phyloP scores from a whole-genome alignment of 1,140 invertebrate species.

The Drosophila athabasca region DNA sequence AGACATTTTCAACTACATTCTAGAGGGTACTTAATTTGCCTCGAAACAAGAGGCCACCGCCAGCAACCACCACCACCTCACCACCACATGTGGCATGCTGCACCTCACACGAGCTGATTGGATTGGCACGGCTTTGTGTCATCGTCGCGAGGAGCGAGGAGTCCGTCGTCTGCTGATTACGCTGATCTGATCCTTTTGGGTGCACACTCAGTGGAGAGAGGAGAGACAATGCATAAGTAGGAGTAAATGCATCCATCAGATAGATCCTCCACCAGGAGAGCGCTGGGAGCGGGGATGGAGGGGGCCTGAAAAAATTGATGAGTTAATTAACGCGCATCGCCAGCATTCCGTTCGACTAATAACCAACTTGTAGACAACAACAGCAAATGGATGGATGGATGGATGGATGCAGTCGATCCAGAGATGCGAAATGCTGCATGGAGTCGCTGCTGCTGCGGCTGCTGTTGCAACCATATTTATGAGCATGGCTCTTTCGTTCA shows the following conservation, averaged over 20 bases:
- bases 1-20: constrained; percentile 83
- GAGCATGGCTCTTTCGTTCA: constrained; percentile 57
- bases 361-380: constrained; percentile 79
- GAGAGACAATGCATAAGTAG: constrained; percentile 48
- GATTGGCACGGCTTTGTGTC: constrained; percentile 59
- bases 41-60: constrained; percentile 45
- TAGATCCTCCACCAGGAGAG: neutral
- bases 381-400: constrained; percentile 38
- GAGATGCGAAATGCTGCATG: constrained; percentile 9
- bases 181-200: constrained; percentile 53
- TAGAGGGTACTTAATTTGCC: constrained; percentile 81
- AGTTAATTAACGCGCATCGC: constrained; percentile 82
- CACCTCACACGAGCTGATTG: constrained; percentile 60
- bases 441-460: constrained; percentile 1
- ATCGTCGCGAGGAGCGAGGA: constrained; percentile 25
- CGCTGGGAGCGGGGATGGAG: neutral
- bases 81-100: constrained; percentile 19
- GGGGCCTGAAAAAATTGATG: constrained; percentile 69
- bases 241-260: constrained; percentile 49
- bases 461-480: constrained; percentile 70
- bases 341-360: constrained; percentile 81
- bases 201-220: constrained; percentile 18
- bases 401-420: constrained; percentile 15
- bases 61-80: neutral
- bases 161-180: constrained; percentile 22